A percentile compares a stretch with the other conserved stretches of the same genome.
Conservation (phyloP, 2,797 vertebrate species). For the Morelia viridis region DNA sequence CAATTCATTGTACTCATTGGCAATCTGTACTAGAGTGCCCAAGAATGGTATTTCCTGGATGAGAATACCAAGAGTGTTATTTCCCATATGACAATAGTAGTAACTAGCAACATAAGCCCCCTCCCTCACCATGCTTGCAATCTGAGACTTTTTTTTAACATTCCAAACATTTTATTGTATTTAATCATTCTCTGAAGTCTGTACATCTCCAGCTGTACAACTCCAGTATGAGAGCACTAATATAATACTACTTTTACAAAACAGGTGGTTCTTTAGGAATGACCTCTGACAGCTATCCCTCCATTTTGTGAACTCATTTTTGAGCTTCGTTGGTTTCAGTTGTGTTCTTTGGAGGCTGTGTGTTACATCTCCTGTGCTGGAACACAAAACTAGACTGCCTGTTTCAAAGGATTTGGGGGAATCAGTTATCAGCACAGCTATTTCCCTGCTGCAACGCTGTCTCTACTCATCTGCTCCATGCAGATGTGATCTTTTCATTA, state of each 20-base stretch:
- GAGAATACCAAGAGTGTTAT: not conserved
- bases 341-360: not conserved
- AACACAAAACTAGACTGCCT: not conserved
- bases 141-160: not conserved
- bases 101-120: not conserved
- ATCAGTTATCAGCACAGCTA: not conserved
- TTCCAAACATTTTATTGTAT: not conserved
- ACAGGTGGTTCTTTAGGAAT: not conserved
- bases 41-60: not conserved
- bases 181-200: not conserved
- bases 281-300: not conserved
- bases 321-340: not conserved
- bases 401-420: not conserved
- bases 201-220: not conserved
- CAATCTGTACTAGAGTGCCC: not conserved
- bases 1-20: not conserved
- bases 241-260: not conserved
- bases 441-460: not conserved
- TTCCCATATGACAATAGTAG: not conserved
- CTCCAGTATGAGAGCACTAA: not conserved
- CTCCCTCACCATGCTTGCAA: not conserved
- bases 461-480: not conserved
- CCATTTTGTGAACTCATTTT: not conserved
- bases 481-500: not conserved
- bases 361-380: not conserved